These are phyloP conservation scores for Heliopora coerulea DNA, from an alignment of 92 coral and sea anemone genomes.

Conservation along the genomic window DNA sequence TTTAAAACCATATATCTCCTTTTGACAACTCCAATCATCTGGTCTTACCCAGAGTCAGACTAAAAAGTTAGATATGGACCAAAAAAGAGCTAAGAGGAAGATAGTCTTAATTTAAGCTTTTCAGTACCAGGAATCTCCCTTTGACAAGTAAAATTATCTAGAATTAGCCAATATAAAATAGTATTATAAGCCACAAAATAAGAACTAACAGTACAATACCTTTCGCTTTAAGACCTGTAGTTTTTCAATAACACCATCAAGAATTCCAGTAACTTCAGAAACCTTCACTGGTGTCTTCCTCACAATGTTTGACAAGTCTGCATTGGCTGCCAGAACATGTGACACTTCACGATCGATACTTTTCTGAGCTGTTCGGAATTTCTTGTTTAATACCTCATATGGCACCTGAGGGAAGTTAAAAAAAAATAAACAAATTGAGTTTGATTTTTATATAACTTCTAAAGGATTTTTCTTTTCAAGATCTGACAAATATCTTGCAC, in stretches of 20 bases:
- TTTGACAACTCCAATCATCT: too few species aligned
- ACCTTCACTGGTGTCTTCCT: slow-evolving; percentile 71
- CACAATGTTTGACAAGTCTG: slow-evolving; percentile 70
- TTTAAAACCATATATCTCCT: too few species aligned
- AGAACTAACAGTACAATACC: slow-evolving; percentile 54
- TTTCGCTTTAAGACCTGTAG: slow-evolving; percentile 84
- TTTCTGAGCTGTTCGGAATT: slow-evolving; percentile 94
- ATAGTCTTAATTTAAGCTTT: too few species aligned
- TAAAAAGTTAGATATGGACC: too few species aligned
- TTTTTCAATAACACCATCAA: slow-evolving; percentile 92
- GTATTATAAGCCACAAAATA: too few species aligned
- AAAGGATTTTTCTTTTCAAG: slow-evolving; percentile 3
- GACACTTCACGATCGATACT: slow-evolving; percentile 97
- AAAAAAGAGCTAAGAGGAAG: too few species aligned
- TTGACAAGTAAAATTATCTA: too few species aligned
- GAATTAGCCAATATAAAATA: too few species aligned
- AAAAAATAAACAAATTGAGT: not conserved
- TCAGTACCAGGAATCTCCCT: too few species aligned
- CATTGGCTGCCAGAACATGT: slow-evolving; percentile 71
- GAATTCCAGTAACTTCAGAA: slow-evolving; percentile 76
- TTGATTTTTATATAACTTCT: too few species aligned
- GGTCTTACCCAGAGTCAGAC: too few species aligned
- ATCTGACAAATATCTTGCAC: too few species aligned
- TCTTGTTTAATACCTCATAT: slow-evolving; percentile 90
- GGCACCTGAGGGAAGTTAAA: slow-evolving; percentile 65